These are phyloP conservation scores for Bombyx mandarina DNA, from an alignment of 1,140 invertebrate genomes.

Conservation along the genomic window DNA sequence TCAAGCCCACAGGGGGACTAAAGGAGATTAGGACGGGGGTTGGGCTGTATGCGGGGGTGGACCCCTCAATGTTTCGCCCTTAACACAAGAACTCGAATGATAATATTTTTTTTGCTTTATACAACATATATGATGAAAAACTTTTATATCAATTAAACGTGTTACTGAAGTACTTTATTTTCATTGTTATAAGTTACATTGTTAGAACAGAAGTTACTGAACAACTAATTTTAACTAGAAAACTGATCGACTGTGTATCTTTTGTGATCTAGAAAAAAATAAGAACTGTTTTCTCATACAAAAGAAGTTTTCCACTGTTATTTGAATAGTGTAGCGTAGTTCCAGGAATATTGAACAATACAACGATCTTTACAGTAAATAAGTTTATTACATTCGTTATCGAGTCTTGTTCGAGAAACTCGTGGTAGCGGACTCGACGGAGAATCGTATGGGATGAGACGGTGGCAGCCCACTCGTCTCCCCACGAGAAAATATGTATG, in stretches of 20 bases:
- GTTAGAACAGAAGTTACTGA: no score
- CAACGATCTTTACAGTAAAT: no score
- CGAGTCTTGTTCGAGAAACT: conserved; percentile 2
- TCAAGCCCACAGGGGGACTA: conserved; percentile 32
- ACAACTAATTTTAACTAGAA: no score
- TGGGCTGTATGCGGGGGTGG: conserved; percentile 31
- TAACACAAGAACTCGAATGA: conserved; percentile 25
- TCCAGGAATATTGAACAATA: no score
- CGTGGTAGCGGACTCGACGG: conserved; percentile 29
- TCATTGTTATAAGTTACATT: no score
- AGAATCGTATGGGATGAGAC: conserved; percentile 20
- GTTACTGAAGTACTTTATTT: no score
- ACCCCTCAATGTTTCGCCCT: conserved; percentile 24
- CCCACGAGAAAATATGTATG: conserved; percentile 34
- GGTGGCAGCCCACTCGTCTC: conserved; percentile 16
- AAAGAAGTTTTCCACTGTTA: no score
- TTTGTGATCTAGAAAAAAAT: no score
- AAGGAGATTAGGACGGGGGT: conserved; percentile 48
- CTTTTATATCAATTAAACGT: no score
- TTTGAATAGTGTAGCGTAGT: no score
- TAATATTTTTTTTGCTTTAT: conserved; percentile 2
- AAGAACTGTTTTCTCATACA: no score
- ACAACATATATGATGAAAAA: neutral
- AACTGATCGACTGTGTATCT: no score
- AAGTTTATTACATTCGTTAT: neutral